phyloP scores from a whole-genome alignment of 2,113 vertebrate species.

The Microcebus jonahi region DNA sequence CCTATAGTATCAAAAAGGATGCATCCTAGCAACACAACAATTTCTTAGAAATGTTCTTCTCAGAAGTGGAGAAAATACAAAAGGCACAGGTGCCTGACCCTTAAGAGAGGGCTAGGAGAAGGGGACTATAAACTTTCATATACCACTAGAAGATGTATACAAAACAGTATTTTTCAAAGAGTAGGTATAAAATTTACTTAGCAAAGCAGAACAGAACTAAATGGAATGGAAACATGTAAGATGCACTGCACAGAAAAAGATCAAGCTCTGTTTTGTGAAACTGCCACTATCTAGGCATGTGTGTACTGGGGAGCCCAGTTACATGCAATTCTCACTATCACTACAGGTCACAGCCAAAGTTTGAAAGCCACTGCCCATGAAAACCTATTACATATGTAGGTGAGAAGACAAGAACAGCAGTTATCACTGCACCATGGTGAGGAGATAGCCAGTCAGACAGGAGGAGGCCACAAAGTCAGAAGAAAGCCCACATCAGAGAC shows the following conservation, averaged over 20 bases:
- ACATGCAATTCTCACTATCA: background rate
- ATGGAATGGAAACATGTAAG: background rate
- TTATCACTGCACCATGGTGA: background rate
- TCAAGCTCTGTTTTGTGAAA: background rate
- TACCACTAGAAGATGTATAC: too few relatives aligned
- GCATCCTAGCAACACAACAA: background rate
- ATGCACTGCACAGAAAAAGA: background rate
- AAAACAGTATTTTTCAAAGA: background rate
- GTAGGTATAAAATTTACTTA: background rate
- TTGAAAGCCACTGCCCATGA: background rate
- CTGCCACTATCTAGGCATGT: background rate
- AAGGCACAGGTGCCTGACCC: background rate
- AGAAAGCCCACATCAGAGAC: background rate
- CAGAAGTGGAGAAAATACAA: background rate
- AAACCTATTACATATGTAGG: background rate
- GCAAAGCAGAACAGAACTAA: background rate
- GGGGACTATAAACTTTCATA: background rate
- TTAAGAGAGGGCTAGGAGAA: background rate
- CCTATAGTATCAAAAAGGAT: background rate
- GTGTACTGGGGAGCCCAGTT: background rate
- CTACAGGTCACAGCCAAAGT: background rate
- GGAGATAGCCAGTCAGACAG: too few relatives aligned
- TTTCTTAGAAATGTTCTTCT: background rate
- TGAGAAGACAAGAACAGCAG: background rate
- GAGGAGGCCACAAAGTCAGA: background rate